These are phyloP conservation scores for Anastrepha ludens DNA, from an alignment of 1,140 invertebrate species.

Conservation along the genomic window DNA sequence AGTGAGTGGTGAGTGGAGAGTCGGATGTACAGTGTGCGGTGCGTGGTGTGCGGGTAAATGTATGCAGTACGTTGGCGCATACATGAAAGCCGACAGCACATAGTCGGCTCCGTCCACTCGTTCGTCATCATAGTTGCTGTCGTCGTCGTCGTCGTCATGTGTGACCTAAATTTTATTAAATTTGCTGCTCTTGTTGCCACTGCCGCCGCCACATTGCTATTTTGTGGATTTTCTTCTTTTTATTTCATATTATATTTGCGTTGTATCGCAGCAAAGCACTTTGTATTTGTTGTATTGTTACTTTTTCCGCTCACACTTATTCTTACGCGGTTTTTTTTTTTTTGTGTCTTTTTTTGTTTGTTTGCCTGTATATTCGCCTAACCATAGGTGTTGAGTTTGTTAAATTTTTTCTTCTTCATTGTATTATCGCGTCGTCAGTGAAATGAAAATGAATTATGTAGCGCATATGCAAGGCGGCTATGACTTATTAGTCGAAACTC, in stretches of 20 bases:
- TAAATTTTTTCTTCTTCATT: constrained; percentile 45
- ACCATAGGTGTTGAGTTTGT: constrained; percentile 1
- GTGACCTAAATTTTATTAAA: constrained; percentile 52
- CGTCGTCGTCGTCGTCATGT: constrained; percentile 7
- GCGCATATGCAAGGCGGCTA: not conserved
- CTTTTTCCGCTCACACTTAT: not conserved
- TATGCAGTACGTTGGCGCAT: not conserved
- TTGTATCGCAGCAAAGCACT: not conserved
- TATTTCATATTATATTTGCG: not conserved
- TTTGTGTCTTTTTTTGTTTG: not conserved
- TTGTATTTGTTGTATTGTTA: not conserved
- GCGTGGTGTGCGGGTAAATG: not conserved
- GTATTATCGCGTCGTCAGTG: constrained; percentile 32
- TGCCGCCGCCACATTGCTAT: not conserved
- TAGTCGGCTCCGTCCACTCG: constrained; percentile 22
- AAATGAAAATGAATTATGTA: constrained; percentile 47
- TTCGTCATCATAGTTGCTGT: constrained; percentile 46
- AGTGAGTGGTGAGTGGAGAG: not conserved
- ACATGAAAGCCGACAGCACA: constrained; percentile 23
- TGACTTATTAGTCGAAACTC: not conserved
- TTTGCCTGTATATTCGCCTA: not conserved
- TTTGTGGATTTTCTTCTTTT: not conserved
- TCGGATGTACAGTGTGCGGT: not conserved
- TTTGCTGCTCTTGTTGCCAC: constrained; percentile 37
- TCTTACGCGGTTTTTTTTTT: not conserved